Evolutionary conservation across 2,113 vertebrate genomes (phyloP).

Genomic region (Bungarus multicinctus): DNA sequence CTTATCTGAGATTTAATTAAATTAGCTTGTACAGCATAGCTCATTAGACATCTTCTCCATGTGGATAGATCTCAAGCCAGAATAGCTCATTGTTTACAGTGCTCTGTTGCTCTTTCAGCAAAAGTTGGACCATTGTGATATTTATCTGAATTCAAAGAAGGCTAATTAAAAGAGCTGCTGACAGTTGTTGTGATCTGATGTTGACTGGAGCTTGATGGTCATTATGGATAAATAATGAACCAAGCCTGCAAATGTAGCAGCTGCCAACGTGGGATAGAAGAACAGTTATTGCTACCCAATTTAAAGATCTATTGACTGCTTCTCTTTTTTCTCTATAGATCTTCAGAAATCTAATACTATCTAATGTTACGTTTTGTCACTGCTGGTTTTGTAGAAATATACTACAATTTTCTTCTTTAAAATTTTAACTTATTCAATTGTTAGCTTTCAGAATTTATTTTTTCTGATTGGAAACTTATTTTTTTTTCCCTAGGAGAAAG

Average conservation of each 20-base stretch:
- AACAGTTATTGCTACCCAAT: constrained; percentile 82
- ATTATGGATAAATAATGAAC: constrained; percentile 93
- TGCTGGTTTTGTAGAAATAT: constrained; percentile 81
- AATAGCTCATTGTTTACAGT: constrained; percentile 52
- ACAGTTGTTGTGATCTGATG: constrained; percentile 87
- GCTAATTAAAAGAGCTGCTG: constrained; percentile 88
- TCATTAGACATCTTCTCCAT: constrained; percentile 31
- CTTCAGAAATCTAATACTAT: constrained; percentile 80
- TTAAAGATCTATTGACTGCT: constrained; percentile 85
- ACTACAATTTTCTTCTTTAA: constrained; percentile 79
- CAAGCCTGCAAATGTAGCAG: constrained; percentile 84
- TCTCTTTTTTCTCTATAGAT: constrained; percentile 79
- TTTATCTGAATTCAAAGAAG: constrained; percentile 88
- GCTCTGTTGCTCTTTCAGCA: constrained; percentile 76
- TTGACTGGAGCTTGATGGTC: constrained; percentile 88
- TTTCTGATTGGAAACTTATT: constrained; percentile 67
- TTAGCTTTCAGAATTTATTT: constrained; percentile 85
- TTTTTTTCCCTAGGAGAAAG: constrained; percentile 51
- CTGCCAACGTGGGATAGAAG: constrained; percentile 80
- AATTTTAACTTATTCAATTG: constrained; percentile 90
- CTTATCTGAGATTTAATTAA: constrained; percentile 23
- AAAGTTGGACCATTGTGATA: constrained; percentile 80
- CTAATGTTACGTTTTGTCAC: constrained; percentile 76
- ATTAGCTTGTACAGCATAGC: neutral
- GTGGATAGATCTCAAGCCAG: constrained; percentile 49